Evolutionary conservation across 2,888 invertebrate genomes (phyloP), one percentile per base, ranked within the genome.

Genomic region (Melieria crassipennis): DNA sequence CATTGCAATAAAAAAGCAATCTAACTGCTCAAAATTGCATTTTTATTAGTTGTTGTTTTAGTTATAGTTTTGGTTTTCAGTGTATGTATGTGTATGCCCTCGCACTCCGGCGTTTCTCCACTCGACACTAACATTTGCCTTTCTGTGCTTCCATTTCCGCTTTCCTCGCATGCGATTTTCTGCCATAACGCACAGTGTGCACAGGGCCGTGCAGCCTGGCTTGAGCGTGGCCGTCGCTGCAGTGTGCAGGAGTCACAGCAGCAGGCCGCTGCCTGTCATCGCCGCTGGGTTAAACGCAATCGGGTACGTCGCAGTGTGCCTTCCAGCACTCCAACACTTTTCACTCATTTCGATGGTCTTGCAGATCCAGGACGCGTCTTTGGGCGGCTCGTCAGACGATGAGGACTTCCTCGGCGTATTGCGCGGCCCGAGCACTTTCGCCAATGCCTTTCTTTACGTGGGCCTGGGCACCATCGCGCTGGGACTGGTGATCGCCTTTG

Each of bases 401-500:
- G 90, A 90, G 80, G 93, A 93, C 79, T 91, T 91, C 76, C 89
- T 90, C 80, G 89, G 89, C 76, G 91, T 92, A 76, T 88, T 90
- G 78, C 86, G 88, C 68, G 91, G 91, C 78, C 92, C 93, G 78
- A 94, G 93, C 88, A 94, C 94, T 65, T 94, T 94, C 76, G 94
- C 94, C 78, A 92, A 92, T 85, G 92, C 94, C 76, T 90, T 95
- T 76, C 90, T 96, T 70, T 95, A 95, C 87, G 93, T 95, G 65
- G 95, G 95, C 69, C 90, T 96, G 78, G 94, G 92, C 78, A 93
- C 92, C 43, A 91, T 94, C 74, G 93, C 95, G 43, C 89, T 95
- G 78, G 96, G 95, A 70, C 91, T 94, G 81, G 93, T 95, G 80
- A 94, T 95, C 81, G 94, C 94, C 85, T 95, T 95, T 88, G 95